A percentile compares a stretch with the other conserved stretches of the same genome.
phyloP scores from a whole-genome alignment of 2,888 invertebrate species.

The Ommatoiulus sabulosus region DNA sequence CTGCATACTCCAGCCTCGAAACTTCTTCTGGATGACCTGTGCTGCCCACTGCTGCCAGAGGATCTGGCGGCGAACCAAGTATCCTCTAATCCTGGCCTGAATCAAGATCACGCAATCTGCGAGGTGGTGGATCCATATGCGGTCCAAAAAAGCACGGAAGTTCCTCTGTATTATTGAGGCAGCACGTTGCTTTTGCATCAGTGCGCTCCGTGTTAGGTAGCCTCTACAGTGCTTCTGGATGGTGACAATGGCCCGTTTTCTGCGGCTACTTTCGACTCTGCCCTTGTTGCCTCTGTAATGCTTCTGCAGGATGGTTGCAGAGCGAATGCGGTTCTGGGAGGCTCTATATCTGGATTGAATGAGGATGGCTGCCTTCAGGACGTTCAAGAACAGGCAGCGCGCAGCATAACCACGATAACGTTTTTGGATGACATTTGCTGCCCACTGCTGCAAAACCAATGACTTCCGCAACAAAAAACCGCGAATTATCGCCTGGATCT shows the following conservation, averaged over 20 bases:
- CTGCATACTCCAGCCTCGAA: background rate
- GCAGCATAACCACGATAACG: background rate
- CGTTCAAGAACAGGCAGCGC: background rate
- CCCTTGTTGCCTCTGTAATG: background rate
- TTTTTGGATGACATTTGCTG: slow-evolving; percentile 22
- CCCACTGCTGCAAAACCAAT: background rate
- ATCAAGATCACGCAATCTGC: background rate
- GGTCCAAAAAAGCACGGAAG: background rate
- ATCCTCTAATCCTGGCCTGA: background rate
- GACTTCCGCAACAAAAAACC: background rate
- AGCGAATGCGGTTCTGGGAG: too few species aligned
- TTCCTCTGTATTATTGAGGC: background rate
- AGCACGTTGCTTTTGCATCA: background rate
- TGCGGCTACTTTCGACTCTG: background rate
- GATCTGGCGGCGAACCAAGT: background rate
- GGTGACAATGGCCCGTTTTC: background rate
- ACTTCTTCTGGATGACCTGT: background rate
- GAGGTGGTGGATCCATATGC: background rate
- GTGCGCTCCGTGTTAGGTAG: background rate
- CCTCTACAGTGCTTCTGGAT: slow-evolving; percentile 17
- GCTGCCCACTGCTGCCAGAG: slow-evolving; percentile 45
- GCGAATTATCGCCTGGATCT: background rate
- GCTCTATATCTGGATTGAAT: background rate
- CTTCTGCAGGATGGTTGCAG: background rate
- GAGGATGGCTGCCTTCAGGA: background rate